phyloP scores from a whole-genome alignment of 2,797 vertebrate genomes.

The Euthynnus affinis region DNA sequence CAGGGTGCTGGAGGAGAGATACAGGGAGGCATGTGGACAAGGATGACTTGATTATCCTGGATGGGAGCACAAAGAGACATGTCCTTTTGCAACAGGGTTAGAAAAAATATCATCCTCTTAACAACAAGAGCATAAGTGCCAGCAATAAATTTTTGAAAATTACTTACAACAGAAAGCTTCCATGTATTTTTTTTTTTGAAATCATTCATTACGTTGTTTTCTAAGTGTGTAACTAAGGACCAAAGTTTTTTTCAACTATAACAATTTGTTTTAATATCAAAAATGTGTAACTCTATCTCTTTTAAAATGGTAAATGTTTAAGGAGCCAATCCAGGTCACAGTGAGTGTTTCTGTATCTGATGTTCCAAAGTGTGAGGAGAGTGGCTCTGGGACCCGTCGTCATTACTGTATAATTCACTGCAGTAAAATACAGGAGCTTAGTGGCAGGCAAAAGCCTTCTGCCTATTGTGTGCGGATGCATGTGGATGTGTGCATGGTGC shows the following conservation, averaged over 20 bases:
- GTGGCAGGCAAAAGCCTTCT: slow-evolving; percentile 60
- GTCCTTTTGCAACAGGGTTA: slow-evolving; percentile 75
- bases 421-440: slow-evolving; percentile 34
- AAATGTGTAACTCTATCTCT: not conserved
- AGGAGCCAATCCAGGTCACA: slow-evolving; percentile 4
- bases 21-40: slow-evolving; percentile 72
- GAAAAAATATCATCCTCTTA: slow-evolving; percentile 56
- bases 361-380: not conserved
- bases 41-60: slow-evolving; percentile 83
- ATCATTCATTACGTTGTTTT: not conserved
- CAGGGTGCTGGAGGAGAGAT: slow-evolving; percentile 75
- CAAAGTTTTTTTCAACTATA: not conserved
- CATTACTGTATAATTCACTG: slow-evolving; percentile 60
- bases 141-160: slow-evolving; percentile 33
- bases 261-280: slow-evolving; percentile 1
- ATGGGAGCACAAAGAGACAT: slow-evolving; percentile 77
- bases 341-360: not conserved
- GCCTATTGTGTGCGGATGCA: slow-evolving; percentile 4
- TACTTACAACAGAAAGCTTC: not conserved
- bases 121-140: slow-evolving; percentile 48
- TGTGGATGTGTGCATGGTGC: slow-evolving; percentile 14
- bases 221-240: not conserved
- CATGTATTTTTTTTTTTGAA: not conserved
- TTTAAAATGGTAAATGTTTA: slow-evolving; percentile 11
- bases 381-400: slow-evolving; percentile 45